Evolutionary conservation across 1,140 invertebrate species (phyloP).

Genomic region (Centruroides vittatus): DNA sequence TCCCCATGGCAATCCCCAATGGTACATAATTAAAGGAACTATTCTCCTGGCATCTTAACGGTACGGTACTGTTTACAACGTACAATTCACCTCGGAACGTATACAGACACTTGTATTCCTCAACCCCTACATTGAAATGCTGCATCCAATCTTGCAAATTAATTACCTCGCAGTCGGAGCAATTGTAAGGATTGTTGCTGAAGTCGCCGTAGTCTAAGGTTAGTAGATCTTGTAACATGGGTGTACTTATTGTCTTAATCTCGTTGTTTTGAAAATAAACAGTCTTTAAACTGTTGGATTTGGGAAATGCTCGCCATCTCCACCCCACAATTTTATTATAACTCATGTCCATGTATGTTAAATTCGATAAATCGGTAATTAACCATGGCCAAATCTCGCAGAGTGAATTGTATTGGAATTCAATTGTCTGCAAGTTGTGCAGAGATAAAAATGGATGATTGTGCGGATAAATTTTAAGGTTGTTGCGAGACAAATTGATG

Average conservation of each 20-base stretch:
- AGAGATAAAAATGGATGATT: background rate
- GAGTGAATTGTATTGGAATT: background rate
- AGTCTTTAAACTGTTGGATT: background rate
- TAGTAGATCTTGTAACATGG: slow-evolving; percentile 4
- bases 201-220: background rate
- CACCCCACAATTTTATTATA: slow-evolving; percentile 1
- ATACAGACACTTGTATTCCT: background rate
- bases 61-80: background rate
- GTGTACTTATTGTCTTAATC: background rate
- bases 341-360: background rate
- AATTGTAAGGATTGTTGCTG: slow-evolving; percentile 1
- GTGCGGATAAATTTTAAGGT: background rate
- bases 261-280: background rate
- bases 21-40: background rate
- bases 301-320: background rate
- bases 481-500: background rate
- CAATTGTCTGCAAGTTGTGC: background rate
- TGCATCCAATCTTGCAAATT: background rate
- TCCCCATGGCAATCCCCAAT: background rate
- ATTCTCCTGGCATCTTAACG: background rate
- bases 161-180: background rate
- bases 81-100: background rate
- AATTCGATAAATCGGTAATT: background rate
- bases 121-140: background rate
- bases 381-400: background rate